Conservation (phyloP, 2,113 vertebrate genomes). For the Coptodon rendalli region DNA sequence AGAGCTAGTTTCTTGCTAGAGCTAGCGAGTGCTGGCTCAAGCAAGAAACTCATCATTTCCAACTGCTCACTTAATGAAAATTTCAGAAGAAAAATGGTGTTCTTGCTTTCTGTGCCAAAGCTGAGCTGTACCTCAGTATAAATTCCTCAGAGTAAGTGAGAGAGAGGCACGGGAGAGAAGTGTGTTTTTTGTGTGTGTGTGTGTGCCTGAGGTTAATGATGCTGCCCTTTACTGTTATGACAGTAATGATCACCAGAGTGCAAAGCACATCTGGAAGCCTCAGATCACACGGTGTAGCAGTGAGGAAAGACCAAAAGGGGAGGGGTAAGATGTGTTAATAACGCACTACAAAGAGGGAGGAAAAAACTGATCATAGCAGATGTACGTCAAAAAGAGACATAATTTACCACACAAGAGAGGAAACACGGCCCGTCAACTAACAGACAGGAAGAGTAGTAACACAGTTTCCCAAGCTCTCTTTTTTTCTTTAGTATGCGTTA, state of each 20-base stretch:
- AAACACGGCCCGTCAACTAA: not conserved
- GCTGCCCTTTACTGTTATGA: slow-evolving; percentile 38
- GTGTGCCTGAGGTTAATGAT: slow-evolving; percentile 29
- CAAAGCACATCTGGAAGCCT: slow-evolving; percentile 46
- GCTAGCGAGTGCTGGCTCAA: not conserved
- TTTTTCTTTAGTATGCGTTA: not conserved
- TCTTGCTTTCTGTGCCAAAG: not conserved
- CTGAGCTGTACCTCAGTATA: not conserved
- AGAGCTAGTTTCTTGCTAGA: not conserved
- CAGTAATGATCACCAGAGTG: slow-evolving; percentile 33
- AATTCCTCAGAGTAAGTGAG: not conserved
- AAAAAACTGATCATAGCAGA: not conserved
- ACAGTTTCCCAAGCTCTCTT: not conserved
- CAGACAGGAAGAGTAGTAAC: not conserved
- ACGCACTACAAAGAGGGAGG: not conserved
- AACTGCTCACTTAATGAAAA: slow-evolving; percentile 6
- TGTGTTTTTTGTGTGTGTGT: not conserved
- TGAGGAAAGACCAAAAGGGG: not conserved
- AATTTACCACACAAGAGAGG: slow-evolving; percentile 21
- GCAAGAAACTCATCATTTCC: not conserved
- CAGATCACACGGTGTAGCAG: slow-evolving; percentile 9
- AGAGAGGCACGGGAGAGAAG: not conserved
- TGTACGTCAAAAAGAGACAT: slow-evolving; percentile 3
- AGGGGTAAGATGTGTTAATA: slow-evolving; percentile 20
- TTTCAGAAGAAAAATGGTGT: not conserved